A percentile compares a stretch with the other conserved stretches of the same genome.
Conservation (phyloP, 2,888 invertebrate genomes). For the Napeogenes inachia region DNA sequence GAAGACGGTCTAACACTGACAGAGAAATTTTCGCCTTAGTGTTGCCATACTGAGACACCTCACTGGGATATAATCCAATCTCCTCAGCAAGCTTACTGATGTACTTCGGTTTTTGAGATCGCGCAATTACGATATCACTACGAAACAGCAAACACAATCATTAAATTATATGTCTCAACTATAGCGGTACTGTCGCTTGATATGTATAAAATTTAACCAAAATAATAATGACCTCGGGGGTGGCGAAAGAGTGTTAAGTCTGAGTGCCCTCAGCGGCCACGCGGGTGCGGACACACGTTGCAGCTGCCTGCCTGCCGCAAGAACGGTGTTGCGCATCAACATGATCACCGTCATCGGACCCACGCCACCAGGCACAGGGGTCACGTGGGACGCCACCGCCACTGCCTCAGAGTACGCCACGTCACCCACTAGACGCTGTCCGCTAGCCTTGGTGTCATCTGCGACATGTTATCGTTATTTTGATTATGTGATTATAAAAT, state of each 20-base stretch:
- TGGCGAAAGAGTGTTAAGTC: slow-evolving; percentile 80
- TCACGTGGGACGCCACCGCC: slow-evolving; percentile 90
- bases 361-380: slow-evolving; percentile 97
- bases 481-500: no score
- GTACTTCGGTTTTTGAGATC: slow-evolving; percentile 91
- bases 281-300: slow-evolving; percentile 73
- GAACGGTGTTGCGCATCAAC: slow-evolving; percentile 96
- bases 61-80: slow-evolving; percentile 87
- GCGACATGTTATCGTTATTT: no score
- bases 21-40: slow-evolving; percentile 96
- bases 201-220: no score
- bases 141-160: slow-evolving; percentile 13
- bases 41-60: slow-evolving; percentile 93
- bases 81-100: slow-evolving; percentile 87
- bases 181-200: no score
- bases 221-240: slow-evolving; percentile 84
- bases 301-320: slow-evolving; percentile 84
- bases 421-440: slow-evolving; percentile 95
- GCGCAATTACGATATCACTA: slow-evolving; percentile 94
- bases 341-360: slow-evolving; percentile 99
- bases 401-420: slow-evolving; percentile 90
- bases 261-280: slow-evolving; percentile 85
- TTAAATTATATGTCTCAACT: no score
- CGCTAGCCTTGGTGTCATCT: slow-evolving; percentile 87
- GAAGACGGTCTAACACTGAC: slow-evolving; percentile 85